These are phyloP conservation scores for Cygnus atratus DNA, from an alignment of 2,113 vertebrate genomes.

Conservation along the genomic window DNA sequence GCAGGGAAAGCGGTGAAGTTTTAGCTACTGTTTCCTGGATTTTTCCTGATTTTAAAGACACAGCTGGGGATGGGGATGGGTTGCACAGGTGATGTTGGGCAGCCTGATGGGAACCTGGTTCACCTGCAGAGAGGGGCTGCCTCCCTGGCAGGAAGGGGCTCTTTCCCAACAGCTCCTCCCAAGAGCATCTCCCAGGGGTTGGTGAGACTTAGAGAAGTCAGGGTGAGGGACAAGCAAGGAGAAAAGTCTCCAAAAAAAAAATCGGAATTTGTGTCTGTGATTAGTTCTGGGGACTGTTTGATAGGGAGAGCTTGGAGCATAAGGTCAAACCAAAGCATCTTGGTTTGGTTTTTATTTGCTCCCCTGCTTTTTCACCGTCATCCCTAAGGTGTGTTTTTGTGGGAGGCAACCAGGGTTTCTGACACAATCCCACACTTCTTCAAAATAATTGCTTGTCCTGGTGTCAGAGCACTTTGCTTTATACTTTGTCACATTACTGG, in stretches of 20 bases:
- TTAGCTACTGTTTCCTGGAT: not conserved
- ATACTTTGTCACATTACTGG: not conserved
- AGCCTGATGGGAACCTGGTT: not conserved
- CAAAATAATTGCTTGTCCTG: not conserved
- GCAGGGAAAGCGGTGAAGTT: no score
- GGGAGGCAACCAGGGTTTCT: not conserved
- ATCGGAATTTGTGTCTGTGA: not conserved
- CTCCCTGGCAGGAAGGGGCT: not conserved
- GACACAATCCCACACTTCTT: accelerated
- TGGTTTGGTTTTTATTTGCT: not conserved
- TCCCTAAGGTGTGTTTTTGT: not conserved
- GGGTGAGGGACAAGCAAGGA: not conserved
- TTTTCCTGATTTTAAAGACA: not conserved
- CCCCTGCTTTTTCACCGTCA: not conserved
- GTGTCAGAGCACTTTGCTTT: not conserved
- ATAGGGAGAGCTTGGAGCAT: not conserved
- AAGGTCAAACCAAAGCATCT: accelerated
- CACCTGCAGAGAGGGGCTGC: not conserved
- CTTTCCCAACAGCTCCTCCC: not conserved
- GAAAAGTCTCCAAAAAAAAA: not conserved
- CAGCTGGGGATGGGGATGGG: not conserved
- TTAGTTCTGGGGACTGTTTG: not conserved
- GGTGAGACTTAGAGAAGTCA: not conserved
- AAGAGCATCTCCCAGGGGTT: accelerated
- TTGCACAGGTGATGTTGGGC: not conserved